phyloP scores from a whole-genome alignment of 2,113 vertebrate genomes.

The Empidonax alnorum region DNA sequence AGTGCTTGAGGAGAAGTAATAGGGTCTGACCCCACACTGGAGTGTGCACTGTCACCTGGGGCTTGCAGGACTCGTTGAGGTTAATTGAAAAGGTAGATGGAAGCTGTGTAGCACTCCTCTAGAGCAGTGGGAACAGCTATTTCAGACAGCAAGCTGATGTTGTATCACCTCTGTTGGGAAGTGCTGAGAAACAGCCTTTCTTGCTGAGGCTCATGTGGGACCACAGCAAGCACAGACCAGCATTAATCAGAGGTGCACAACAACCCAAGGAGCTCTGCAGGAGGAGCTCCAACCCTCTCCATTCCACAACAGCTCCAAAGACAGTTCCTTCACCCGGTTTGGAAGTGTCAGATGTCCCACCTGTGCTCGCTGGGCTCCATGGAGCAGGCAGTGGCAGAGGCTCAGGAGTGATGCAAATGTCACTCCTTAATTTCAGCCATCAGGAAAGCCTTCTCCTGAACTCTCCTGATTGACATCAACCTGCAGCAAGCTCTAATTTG shows the following conservation, averaged over 20 bases:
- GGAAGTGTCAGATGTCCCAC: neutral
- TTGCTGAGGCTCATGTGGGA: fast-evolving
- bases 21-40: neutral
- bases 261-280: neutral
- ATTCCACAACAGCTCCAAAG: fast-evolving
- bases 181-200: neutral
- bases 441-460: neutral
- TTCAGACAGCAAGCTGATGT: neutral
- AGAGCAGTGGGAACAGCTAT: neutral
- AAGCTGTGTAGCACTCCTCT: neutral
- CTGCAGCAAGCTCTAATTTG: neutral
- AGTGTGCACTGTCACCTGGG: neutral
- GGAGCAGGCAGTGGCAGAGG: neutral
- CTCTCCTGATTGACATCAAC: neutral
- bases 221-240: fast-evolving
- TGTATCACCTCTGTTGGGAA: neutral
- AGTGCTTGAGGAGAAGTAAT: neutral
- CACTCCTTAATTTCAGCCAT: neutral
- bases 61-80: neutral
- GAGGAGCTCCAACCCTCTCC: neutral
- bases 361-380: fast-evolving
- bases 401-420: neutral
- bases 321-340: fast-evolving
- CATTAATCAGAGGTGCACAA: neutral
- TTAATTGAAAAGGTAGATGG: neutral